Conservation (phyloP, 1,140 invertebrate species). For the Drosophila triauraria region DNA sequence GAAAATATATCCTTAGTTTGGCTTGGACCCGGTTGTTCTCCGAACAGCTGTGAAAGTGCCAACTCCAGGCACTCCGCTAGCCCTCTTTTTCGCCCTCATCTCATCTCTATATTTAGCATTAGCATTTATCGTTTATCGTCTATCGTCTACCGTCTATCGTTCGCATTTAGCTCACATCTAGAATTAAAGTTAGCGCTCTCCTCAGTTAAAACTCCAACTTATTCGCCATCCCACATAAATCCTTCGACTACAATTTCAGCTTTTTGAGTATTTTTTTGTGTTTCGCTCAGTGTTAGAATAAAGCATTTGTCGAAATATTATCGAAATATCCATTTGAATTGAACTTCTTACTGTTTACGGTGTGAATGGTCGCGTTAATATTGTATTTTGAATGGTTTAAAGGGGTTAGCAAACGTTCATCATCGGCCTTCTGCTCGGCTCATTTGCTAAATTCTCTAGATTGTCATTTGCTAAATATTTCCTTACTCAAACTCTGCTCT, state of each 20-base stretch:
- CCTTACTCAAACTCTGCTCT: constrained; percentile 34
- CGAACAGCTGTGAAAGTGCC: constrained; percentile 65
- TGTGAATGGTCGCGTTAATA: background rate
- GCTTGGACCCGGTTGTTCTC: constrained; percentile 79
- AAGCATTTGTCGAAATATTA: constrained; percentile 22
- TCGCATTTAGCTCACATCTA: constrained; percentile 15
- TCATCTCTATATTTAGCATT: background rate
- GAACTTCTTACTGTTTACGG: background rate
- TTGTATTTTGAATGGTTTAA: constrained; percentile 4
- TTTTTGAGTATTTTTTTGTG: constrained; percentile 28
- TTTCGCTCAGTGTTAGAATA: constrained; percentile 9
- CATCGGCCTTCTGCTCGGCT: constrained; percentile 25
- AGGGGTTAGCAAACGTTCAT: constrained; percentile 52
- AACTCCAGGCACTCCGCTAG: constrained; percentile 13
- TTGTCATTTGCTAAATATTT: constrained; percentile 76
- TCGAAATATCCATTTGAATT: background rate
- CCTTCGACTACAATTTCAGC: constrained; percentile 73
- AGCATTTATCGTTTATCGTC: constrained; percentile 23
- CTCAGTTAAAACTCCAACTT: constrained; percentile 8
- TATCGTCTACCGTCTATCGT: constrained; percentile 7
- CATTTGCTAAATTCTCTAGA: constrained; percentile 61
- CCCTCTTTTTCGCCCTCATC: constrained; percentile 3
- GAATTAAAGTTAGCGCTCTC: constrained; percentile 6
- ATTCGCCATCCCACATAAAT: constrained; percentile 18
- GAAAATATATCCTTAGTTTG: constrained; percentile 74